A percentile compares a stretch with the other conserved stretches of the same genome.
Conservation (phyloP, 2,113 vertebrate genomes). For the Chelonoidis abingdonii region DNA sequence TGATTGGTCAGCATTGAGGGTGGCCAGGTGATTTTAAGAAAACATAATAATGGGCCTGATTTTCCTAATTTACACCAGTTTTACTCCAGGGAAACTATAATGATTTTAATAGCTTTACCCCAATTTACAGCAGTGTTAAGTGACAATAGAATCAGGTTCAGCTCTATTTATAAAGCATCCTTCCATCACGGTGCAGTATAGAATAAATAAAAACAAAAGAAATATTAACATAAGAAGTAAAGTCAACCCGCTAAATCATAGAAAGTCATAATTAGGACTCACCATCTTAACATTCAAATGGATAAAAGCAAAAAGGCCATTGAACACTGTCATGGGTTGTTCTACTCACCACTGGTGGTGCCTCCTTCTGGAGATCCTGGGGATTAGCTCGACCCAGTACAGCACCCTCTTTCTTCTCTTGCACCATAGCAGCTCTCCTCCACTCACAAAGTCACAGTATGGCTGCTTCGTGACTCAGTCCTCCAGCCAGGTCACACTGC, state of each 20-base stretch:
- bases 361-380: neutral
- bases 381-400: neutral
- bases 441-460: too few species aligned
- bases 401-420: neutral
- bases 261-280: neutral
- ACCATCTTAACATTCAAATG: neutral
- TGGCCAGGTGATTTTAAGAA: neutral
- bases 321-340: neutral
- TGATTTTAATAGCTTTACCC: neutral
- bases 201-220: neutral
- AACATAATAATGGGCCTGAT: neutral
- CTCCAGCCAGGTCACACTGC: neutral
- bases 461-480: neutral
- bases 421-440: neutral
- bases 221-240: neutral
- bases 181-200: neutral
- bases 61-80: neutral
- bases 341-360: neutral
- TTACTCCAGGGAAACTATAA: neutral
- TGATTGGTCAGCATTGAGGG: neutral
- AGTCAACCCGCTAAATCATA: too few species aligned
- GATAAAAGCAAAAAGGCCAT: neutral
- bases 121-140: neutral
- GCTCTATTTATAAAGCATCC: neutral
- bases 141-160: neutral